phyloP scores from a whole-genome alignment of 1,140 invertebrate species.

The Hyles vespertilio region DNA sequence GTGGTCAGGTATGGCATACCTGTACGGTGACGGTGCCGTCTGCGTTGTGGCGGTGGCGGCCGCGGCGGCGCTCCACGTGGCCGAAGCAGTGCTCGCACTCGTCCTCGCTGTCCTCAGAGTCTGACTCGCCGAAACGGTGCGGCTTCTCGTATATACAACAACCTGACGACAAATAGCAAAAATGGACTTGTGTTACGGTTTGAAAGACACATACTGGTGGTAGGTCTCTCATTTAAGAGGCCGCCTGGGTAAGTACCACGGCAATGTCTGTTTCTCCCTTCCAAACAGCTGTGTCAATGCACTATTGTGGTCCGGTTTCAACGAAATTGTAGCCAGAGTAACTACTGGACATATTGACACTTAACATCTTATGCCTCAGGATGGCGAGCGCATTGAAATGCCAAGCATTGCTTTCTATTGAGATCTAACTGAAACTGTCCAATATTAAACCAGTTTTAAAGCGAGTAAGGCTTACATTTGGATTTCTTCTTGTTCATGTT shows the following conservation, averaged over 20 bases:
- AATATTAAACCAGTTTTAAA: too few relatives aligned
- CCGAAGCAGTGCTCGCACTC: conserved; percentile 92
- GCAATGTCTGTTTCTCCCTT: too few relatives aligned
- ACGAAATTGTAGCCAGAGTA: too few relatives aligned
- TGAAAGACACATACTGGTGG: too few relatives aligned
- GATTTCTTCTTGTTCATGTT: conserved; percentile 95
- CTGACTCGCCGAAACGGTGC: conserved; percentile 87
- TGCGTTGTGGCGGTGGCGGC: conserved; percentile 72
- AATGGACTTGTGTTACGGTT: neutral
- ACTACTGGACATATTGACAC: too few relatives aligned
- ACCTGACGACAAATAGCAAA: conserved; percentile 74
- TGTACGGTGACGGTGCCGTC: conserved; percentile 41
- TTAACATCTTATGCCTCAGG: too few relatives aligned
- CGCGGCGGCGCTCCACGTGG: conserved; percentile 84
- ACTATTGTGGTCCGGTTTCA: neutral
- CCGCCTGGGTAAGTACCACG: too few relatives aligned
- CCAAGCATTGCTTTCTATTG: too few relatives aligned
- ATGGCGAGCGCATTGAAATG: too few relatives aligned
- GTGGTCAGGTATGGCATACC: neutral
- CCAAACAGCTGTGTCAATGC: too few relatives aligned
- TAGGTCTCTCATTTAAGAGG: too few relatives aligned
- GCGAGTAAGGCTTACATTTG: conserved; percentile 96
- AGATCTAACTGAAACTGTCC: too few relatives aligned
- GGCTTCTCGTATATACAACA: conserved; percentile 94
- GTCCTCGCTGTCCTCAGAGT: conserved; percentile 85